Conservation (phyloP, 2,113 vertebrate genomes). For the Cynoglossus semilaevis region DNA sequence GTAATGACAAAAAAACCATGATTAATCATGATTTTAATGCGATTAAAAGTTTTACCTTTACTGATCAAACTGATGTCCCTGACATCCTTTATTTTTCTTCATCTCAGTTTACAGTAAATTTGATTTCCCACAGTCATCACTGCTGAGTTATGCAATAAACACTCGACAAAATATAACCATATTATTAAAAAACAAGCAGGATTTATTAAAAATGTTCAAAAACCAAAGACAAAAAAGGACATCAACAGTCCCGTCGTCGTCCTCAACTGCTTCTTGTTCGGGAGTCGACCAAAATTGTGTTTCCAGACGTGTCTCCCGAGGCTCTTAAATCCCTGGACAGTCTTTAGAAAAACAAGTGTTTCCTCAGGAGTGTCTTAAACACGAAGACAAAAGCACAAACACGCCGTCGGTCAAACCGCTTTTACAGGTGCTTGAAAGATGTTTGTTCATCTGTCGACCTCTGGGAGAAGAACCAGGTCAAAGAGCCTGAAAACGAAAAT, state of each 20-base stretch:
- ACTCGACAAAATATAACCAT: background rate
- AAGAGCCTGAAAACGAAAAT: conserved; percentile 4
- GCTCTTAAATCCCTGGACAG: conserved; percentile 24
- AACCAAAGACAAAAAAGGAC: conserved; percentile 10
- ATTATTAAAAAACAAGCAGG: conserved; percentile 5
- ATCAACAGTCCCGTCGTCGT: background rate
- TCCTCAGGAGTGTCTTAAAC: conserved; percentile 29
- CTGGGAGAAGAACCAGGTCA: conserved; percentile 5
- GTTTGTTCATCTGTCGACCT: conserved; percentile 4
- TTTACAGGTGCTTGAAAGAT: conserved; percentile 48
- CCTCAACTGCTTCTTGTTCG: conserved; percentile 18
- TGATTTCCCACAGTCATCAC: conserved; percentile 1
- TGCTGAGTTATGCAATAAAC: background rate
- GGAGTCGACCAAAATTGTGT: conserved; percentile 31
- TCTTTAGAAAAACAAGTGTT: conserved; percentile 45
- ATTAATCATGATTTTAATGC: no score
- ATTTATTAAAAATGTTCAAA: conserved; percentile 42
- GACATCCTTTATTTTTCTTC: no score
- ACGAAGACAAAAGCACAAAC: conserved; percentile 33
- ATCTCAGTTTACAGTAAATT: background rate
- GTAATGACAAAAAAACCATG: no score
- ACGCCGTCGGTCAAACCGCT: conserved; percentile 33
- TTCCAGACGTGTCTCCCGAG: conserved; percentile 58
- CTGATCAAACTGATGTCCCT: no score
- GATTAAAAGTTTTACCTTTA: no score